Percentiles rank a stretch among this genome's conserved stretches.
These are phyloP conservation scores for Sebastes nivosus DNA, from an alignment of 2,797 vertebrate species.

Conservation along the genomic window DNA sequence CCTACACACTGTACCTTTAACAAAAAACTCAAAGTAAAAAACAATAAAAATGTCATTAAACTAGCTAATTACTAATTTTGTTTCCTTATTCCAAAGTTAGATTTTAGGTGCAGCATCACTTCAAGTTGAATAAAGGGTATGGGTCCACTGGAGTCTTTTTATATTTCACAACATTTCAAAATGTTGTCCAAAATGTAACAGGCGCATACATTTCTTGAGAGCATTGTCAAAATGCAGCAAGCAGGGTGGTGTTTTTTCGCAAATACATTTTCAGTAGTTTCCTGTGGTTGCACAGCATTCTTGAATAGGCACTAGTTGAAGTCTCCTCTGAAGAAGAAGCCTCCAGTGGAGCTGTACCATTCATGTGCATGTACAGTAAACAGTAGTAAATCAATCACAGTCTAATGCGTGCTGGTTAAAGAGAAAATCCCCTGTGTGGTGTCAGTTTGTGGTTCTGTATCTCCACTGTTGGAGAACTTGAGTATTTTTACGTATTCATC, in stretches of 20 bases:
- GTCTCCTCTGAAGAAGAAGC: conserved; percentile 35
- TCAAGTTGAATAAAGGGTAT: conserved; percentile 17
- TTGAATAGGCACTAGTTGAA: conserved; percentile 63
- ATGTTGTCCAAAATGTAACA: conserved; percentile 2
- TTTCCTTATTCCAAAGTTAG: neutral
- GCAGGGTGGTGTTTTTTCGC: conserved; percentile 35
- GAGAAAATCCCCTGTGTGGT: conserved; percentile 35
- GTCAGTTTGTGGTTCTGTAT: conserved; percentile 9
- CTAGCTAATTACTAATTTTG: neutral
- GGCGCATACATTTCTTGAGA: conserved; percentile 1
- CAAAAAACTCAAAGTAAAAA: neutral
- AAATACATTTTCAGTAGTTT: conserved; percentile 30
- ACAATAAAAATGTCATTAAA: neutral
- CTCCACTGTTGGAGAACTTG: neutral
- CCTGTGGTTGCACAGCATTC: conserved; percentile 38
- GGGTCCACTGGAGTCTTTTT: conserved; percentile 48
- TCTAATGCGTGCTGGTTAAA: conserved; percentile 68
- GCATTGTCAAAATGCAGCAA: conserved; percentile 45
- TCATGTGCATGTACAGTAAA: conserved; percentile 59
- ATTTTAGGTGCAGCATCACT: conserved; percentile 10
- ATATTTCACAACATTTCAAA: neutral
- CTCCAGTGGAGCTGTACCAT: conserved; percentile 58
- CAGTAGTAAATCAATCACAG: conserved; percentile 65
- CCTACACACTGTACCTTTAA: too few relatives aligned
- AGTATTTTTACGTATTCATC: conserved; percentile 2